These are phyloP conservation scores for Platichthys flesus DNA, from an alignment of 2,113 vertebrate genomes.

Conservation along the genomic window DNA sequence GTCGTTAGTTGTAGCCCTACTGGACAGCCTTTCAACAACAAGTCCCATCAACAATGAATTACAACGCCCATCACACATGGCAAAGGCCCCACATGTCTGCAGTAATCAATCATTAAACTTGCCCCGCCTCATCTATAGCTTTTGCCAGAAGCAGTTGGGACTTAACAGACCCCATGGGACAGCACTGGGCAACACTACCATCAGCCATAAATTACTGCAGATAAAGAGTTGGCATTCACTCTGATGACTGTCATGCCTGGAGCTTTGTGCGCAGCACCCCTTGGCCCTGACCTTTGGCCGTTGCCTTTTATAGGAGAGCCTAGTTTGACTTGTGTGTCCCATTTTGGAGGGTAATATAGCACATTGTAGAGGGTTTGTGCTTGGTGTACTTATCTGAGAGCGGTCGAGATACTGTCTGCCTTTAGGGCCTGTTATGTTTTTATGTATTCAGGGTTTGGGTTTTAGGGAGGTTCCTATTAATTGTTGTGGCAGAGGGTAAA, in stretches of 20 bases:
- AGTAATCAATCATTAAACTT: constrained; percentile 41
- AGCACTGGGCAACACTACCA: constrained; percentile 4
- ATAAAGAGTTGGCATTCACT: constrained; percentile 24
- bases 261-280: constrained; percentile 27
- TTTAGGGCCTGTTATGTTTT: background rate
- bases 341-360: constrained; percentile 4
- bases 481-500: constrained; percentile 41
- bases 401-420: background rate
- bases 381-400: background rate
- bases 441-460: background rate
- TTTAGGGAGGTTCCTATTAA: constrained; percentile 3
- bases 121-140: constrained; percentile 28
- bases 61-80: constrained; percentile 27
- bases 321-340: background rate
- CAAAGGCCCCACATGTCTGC: constrained; percentile 51
- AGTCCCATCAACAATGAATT: constrained; percentile 27
- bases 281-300: constrained; percentile 44
- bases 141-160: constrained; percentile 30
- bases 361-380: constrained; percentile 10
- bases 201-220: constrained; percentile 49
- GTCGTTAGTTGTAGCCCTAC: background rate
- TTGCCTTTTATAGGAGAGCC: constrained; percentile 15
- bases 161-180: constrained; percentile 38
- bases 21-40: constrained; percentile 36
- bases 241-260: constrained; percentile 21